Evolutionary conservation across 2,888 invertebrate genomes (phyloP).

Genomic region (Euzophera pinguis): DNA sequence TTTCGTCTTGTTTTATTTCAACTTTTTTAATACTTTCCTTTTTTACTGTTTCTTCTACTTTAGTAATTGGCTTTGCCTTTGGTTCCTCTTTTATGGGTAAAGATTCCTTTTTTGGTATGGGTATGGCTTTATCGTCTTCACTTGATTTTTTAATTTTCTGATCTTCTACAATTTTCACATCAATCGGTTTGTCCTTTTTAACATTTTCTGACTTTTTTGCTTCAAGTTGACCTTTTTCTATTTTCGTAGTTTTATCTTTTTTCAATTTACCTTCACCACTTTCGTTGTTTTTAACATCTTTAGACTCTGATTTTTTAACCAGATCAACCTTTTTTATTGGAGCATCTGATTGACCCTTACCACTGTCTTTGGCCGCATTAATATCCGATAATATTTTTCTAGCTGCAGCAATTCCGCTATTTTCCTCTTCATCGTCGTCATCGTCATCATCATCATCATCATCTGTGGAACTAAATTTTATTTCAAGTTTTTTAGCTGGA

Average conservation of each 20-base stretch:
- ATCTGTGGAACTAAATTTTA: constrained; percentile 11
- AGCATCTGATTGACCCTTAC: constrained; percentile 10
- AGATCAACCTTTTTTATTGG: constrained; percentile 15
- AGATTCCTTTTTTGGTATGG: constrained; percentile 8
- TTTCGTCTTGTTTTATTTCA: constrained; percentile 11
- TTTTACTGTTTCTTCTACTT: constrained; percentile 16
- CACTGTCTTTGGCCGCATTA: constrained; percentile 13
- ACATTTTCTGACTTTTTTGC: constrained; percentile 18
- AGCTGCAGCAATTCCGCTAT: constrained; percentile 24
- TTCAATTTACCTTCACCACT: constrained; percentile 23
- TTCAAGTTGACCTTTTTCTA: constrained; percentile 9
- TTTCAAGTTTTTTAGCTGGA: constrained; percentile 9
- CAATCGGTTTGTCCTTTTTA: constrained; percentile 13
- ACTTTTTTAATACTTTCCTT: constrained; percentile 15
- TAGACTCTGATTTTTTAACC: constrained; percentile 21
- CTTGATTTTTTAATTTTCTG: not conserved
- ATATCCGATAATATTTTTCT: constrained; percentile 25
- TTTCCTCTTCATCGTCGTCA: constrained; percentile 25
- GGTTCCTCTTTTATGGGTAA: constrained; percentile 16
- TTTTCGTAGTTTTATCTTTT: constrained; percentile 13
- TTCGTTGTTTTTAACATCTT: constrained; percentile 25
- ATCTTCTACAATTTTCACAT: constrained; percentile 9
- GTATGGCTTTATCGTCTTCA: constrained; percentile 20
- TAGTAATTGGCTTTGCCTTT: not conserved
- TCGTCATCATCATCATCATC: constrained; percentile 30